Conservation (phyloP, 2,113 vertebrate genomes). For the Menura novaehollandiae region DNA sequence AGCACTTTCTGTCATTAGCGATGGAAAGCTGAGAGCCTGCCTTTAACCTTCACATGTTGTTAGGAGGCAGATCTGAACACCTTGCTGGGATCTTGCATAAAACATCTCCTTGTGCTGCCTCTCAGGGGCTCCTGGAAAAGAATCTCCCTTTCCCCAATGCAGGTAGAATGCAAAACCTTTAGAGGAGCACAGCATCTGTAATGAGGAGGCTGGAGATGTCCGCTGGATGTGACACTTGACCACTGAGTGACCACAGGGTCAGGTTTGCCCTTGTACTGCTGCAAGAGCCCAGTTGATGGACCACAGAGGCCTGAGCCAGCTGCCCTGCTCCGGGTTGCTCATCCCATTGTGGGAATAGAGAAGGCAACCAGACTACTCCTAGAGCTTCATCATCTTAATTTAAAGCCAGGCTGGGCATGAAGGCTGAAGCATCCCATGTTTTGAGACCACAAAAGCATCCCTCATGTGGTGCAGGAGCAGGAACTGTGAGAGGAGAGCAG, state of each 20-base stretch:
- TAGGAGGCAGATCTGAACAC: not conserved
- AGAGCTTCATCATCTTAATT: not conserved
- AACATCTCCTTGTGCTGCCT: not conserved
- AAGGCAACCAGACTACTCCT: not conserved
- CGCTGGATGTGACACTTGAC: not conserved
- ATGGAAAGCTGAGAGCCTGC: not conserved
- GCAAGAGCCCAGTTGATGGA: not conserved
- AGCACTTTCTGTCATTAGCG: not conserved
- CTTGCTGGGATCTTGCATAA: not conserved
- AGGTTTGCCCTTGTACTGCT: not conserved
- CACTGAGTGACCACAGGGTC: not conserved
- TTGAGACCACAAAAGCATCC: fast-evolving
- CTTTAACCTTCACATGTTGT: not conserved
- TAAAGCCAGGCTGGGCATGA: not conserved
- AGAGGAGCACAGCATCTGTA: not conserved
- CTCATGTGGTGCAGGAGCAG: not conserved
- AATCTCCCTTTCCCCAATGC: not conserved
- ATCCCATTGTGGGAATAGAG: fast-evolving
- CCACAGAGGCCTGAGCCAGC: not conserved
- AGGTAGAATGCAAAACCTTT: not conserved
- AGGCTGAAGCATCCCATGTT: fast-evolving
- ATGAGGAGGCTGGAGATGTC: not conserved
- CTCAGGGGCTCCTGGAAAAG: not conserved
- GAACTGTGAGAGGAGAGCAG: not conserved
- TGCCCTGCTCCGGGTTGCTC: not conserved